Percentiles rank a stretch among this genome's conserved stretches.
These are phyloP conservation scores for Drosophila baimaii DNA, from an alignment of 1,140 invertebrate species.

Conservation along the genomic window DNA sequence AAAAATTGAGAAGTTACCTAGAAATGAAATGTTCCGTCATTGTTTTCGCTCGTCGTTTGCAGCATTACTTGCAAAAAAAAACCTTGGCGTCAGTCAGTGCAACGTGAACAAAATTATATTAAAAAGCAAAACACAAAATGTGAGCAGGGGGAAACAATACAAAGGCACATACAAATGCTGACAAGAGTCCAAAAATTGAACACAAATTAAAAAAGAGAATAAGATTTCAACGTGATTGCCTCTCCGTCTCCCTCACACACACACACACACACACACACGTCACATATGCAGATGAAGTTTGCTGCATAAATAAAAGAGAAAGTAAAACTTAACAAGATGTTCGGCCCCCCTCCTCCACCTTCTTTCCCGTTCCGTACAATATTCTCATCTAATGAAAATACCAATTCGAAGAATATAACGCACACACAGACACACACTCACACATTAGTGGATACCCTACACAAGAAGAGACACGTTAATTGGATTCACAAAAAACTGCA, in stretches of 20 bases:
- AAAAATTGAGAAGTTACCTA: constrained; percentile 7
- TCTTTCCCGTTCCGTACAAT: constrained; percentile 16
- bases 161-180: constrained; percentile 53
- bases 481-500: not conserved
- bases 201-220: constrained; percentile 54
- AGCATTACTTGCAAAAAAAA: constrained; percentile 61
- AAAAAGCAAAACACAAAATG: constrained; percentile 39
- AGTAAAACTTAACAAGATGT: constrained; percentile 69
- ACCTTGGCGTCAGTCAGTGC: constrained; percentile 59
- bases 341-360: not conserved
- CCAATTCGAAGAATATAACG: constrained; percentile 57
- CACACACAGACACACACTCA: constrained; percentile 18
- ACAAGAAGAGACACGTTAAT: not conserved
- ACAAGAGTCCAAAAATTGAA: constrained; percentile 61
- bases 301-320: constrained; percentile 80
- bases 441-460: constrained; percentile 32
- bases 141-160: constrained; percentile 5
- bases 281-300: constrained; percentile 31
- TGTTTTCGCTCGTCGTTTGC: constrained; percentile 1
- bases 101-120: constrained; percentile 59
- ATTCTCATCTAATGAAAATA: constrained; percentile 24
- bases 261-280: constrained; percentile 22
- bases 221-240: constrained; percentile 56
- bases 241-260: constrained; percentile 8
- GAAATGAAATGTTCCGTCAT: constrained; percentile 18